phyloP scores from a whole-genome alignment of 2,113 vertebrate species.

The Cettia cetti region DNA sequence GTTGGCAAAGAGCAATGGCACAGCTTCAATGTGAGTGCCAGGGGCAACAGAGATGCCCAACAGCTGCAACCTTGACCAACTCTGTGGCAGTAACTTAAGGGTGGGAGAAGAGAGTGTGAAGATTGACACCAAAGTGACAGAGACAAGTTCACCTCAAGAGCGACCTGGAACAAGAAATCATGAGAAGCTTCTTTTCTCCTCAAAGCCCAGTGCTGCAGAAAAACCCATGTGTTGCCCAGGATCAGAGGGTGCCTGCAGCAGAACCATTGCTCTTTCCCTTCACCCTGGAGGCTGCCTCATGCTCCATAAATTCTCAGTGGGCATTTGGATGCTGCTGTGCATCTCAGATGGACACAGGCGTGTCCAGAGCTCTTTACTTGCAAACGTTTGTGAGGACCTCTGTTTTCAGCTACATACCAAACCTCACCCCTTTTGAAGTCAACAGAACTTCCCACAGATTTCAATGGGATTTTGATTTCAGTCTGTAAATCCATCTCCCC shows the following conservation, averaged over 20 bases:
- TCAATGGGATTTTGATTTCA: neutral
- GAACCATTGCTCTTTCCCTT: neutral
- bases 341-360: neutral
- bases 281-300: accelerated
- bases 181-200: neutral
- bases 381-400: neutral
- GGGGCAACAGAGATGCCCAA: neutral
- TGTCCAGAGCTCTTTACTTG: neutral
- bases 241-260: neutral
- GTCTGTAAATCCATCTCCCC: neutral
- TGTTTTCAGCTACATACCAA: neutral
- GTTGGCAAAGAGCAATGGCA: neutral
- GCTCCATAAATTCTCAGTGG: neutral
- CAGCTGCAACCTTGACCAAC: neutral
- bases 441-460: neutral
- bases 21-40: accelerated
- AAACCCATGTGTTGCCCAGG: accelerated
- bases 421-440: neutral
- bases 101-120: neutral
- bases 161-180: neutral
- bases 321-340: neutral
- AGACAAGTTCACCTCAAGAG: neutral
- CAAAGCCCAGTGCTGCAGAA: neutral
- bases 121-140: neutral
- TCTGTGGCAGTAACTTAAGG: neutral